Percentiles rank a stretch among this genome's conserved stretches.
These are phyloP conservation scores for Paedocypris sp. DNA, from an alignment of 2,113 vertebrate genomes.

Conservation along the genomic window DNA sequence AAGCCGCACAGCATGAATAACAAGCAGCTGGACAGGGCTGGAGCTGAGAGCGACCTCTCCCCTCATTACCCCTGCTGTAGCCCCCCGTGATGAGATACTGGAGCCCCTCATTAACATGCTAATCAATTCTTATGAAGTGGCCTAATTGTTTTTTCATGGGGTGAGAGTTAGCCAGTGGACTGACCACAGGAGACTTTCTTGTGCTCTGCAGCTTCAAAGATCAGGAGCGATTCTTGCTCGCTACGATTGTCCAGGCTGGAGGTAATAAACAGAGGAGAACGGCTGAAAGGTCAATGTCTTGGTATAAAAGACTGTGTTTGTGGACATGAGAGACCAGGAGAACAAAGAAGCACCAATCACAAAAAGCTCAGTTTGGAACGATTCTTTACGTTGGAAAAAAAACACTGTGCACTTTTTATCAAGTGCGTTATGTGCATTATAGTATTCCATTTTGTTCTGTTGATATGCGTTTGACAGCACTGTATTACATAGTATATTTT, in stretches of 20 bases:
- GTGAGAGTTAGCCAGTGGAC: slow-evolving; percentile 23
- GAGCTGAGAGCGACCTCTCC: slow-evolving; percentile 7
- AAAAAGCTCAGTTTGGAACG: too few relatives aligned
- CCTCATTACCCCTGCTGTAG: slow-evolving; percentile 27
- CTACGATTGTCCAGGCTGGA: neutral
- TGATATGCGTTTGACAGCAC: too few relatives aligned
- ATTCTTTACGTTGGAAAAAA: too few relatives aligned
- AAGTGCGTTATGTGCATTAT: too few relatives aligned
- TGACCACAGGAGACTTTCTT: neutral
- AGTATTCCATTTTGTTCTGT: too few relatives aligned
- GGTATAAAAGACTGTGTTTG: neutral
- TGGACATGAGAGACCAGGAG: neutral
- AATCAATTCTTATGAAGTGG: slow-evolving; percentile 36
- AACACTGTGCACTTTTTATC: too few relatives aligned
- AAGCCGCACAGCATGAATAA: slow-evolving; percentile 18
- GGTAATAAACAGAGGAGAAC: slow-evolving; percentile 15
- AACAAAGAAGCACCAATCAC: neutral
- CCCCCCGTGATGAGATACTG: slow-evolving; percentile 31
- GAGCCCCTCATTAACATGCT: slow-evolving; percentile 35
- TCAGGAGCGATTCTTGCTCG: neutral
- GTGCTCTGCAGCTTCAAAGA: neutral
- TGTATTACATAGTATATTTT: too few relatives aligned
- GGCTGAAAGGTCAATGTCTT: slow-evolving; percentile 3
- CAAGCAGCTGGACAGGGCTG: slow-evolving; percentile 19
- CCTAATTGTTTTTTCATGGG: slow-evolving; percentile 32